Evolutionary conservation across 2,888 invertebrate species (phyloP).

Genomic region (Mycalesis mineus): DNA sequence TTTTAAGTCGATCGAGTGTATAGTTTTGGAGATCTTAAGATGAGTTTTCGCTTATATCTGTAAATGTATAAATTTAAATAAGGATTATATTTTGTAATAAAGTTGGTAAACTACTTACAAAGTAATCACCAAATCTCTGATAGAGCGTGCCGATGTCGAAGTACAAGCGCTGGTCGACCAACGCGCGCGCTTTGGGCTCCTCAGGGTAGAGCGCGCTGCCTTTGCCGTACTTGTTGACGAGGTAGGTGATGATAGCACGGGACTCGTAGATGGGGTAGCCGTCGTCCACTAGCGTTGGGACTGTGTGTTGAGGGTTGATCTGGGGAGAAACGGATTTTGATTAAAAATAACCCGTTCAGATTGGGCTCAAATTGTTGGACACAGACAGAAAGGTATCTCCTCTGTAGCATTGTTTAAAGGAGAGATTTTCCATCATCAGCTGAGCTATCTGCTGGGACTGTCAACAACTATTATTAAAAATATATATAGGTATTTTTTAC

Average conservation of each 20-base stretch:
- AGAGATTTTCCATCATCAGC: too few species aligned
- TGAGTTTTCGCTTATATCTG: too few species aligned
- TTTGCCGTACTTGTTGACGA: constrained; percentile 88
- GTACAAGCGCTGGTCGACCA: constrained; percentile 87
- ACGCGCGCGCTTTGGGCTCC: constrained; percentile 85
- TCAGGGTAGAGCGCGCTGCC: constrained; percentile 86
- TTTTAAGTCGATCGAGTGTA: too few species aligned
- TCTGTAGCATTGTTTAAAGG: too few species aligned
- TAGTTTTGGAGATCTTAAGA: too few species aligned
- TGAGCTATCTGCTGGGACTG: too few species aligned
- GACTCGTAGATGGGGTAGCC: constrained; percentile 91
- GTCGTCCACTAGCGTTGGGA: constrained; percentile 90
- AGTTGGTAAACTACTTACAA: constrained; percentile 79
- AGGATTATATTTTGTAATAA: too few species aligned
- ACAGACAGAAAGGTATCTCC: too few species aligned
- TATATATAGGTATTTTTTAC: too few species aligned
- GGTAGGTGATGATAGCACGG: constrained; percentile 88
- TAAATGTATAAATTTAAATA: too few species aligned
- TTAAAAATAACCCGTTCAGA: background rate
- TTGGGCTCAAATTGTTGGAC: too few species aligned
- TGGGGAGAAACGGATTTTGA: constrained; percentile 54
- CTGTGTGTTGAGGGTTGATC: constrained; percentile 90
- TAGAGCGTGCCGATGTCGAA: constrained; percentile 89
- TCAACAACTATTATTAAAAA: too few species aligned
- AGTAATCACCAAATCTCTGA: constrained; percentile 83